Evolutionary conservation across 1,140 invertebrate genomes (phyloP).

Genomic region (Planococcus citri): DNA sequence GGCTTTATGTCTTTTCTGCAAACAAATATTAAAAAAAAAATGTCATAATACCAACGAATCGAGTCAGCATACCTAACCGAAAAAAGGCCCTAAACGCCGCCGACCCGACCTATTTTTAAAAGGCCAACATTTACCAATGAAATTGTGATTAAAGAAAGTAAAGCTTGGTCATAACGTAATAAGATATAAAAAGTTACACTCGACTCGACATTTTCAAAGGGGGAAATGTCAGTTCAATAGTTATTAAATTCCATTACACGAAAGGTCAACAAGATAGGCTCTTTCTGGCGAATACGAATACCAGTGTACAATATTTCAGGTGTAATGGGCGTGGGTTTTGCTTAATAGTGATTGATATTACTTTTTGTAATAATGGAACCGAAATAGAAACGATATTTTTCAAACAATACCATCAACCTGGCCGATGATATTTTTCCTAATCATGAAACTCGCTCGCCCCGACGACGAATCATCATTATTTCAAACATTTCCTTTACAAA

Average conservation of each 20-base stretch:
- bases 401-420: too few species aligned
- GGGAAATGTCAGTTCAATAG: constrained; percentile 1
- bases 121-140: background rate
- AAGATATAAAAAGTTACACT: background rate
- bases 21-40: constrained; percentile 12
- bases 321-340: background rate
- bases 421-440: too few species aligned
- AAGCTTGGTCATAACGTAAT: background rate
- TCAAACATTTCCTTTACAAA: too few species aligned
- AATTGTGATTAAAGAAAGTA: background rate
- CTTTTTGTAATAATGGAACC: background rate
- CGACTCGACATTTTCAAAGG: background rate
- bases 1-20: constrained; percentile 83
- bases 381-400: background rate
- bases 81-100: too few species aligned
- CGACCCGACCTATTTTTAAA: background rate
- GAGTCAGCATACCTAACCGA: too few species aligned
- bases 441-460: too few species aligned
- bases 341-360: background rate
- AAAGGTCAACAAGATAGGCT: background rate
- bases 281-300: too few species aligned
- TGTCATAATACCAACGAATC: background rate
- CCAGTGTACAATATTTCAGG: background rate
- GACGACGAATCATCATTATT: too few species aligned
- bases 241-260: constrained; percentile 3